These are phyloP conservation scores for Glyptemys insculpta DNA, from an alignment of 2,797 vertebrate genomes.

Conservation along the genomic window DNA sequence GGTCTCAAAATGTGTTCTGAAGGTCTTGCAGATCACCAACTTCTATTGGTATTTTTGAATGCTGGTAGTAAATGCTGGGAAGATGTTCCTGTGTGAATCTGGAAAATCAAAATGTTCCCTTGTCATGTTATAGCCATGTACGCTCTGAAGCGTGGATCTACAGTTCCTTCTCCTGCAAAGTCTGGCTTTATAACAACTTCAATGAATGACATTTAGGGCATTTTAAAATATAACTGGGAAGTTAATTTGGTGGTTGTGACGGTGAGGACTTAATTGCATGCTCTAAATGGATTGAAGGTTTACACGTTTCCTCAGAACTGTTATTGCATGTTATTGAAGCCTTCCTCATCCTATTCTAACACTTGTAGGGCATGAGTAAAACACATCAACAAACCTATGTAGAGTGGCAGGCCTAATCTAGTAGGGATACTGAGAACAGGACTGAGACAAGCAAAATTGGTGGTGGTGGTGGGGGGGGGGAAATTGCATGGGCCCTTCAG, in stretches of 20 bases:
- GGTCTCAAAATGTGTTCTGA: not conserved
- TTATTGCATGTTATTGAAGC: not conserved
- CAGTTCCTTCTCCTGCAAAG: not conserved
- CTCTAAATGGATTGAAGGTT: not conserved
- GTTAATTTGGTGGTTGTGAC: too few species aligned
- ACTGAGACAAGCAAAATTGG: too few species aligned
- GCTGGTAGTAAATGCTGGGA: not conserved
- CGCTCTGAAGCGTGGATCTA: not conserved
- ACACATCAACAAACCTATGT: too few species aligned
- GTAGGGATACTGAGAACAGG: too few species aligned
- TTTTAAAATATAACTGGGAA: too few species aligned
- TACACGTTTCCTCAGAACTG: not conserved
- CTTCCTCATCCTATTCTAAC: too few species aligned
- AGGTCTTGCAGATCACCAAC: too few species aligned
- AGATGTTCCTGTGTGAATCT: not conserved
- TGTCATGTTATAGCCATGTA: not conserved
- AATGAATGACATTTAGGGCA: too few species aligned
- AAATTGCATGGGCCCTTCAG: too few species aligned
- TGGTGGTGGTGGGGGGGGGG: too few species aligned
- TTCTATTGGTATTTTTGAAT: not conserved
- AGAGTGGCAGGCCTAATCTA: too few species aligned
- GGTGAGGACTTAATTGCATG: not conserved
- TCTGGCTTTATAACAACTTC: not conserved
- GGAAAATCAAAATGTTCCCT: not conserved
- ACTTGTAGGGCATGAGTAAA: too few species aligned